phyloP scores from a whole-genome alignment of 1,140 invertebrate genomes.

The Mizuhopecten yessoensis region DNA sequence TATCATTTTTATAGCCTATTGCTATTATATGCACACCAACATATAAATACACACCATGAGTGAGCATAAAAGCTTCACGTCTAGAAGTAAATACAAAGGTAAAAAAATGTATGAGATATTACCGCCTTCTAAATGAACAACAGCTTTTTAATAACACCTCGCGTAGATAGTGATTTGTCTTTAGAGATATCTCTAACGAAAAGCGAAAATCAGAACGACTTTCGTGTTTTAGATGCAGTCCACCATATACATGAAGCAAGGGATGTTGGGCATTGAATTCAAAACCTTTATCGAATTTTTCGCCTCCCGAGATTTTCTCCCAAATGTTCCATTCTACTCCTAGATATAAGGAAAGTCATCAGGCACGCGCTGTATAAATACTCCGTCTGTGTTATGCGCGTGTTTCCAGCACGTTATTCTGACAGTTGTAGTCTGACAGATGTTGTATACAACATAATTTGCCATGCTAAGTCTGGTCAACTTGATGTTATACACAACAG shows the following conservation, averaged over 20 bases:
- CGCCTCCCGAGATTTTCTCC: neutral
- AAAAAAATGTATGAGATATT: neutral
- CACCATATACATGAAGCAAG: neutral
- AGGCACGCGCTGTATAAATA: conserved; percentile 23
- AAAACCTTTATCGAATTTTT: neutral
- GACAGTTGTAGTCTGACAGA: neutral
- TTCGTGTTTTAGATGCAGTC: neutral
- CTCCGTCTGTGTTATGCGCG: neutral
- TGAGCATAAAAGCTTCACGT: neutral
- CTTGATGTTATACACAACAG: too few relatives aligned
- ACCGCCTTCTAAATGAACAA: neutral
- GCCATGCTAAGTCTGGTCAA: too few relatives aligned
- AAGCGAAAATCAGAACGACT: neutral
- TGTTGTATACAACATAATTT: neutral
- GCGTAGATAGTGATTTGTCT: neutral
- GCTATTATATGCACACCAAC: too few relatives aligned
- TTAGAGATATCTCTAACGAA: neutral
- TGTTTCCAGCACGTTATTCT: neutral
- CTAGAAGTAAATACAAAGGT: too few relatives aligned
- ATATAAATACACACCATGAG: neutral
- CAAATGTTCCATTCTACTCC: neutral
- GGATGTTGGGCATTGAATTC: neutral
- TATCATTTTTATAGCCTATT: too few relatives aligned
- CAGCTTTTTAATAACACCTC: neutral
- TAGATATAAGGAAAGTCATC: neutral